Base-by-base conservation (phyloP, 1,140 invertebrate genomes). In the Macrocentrus cingulum region DNA sequence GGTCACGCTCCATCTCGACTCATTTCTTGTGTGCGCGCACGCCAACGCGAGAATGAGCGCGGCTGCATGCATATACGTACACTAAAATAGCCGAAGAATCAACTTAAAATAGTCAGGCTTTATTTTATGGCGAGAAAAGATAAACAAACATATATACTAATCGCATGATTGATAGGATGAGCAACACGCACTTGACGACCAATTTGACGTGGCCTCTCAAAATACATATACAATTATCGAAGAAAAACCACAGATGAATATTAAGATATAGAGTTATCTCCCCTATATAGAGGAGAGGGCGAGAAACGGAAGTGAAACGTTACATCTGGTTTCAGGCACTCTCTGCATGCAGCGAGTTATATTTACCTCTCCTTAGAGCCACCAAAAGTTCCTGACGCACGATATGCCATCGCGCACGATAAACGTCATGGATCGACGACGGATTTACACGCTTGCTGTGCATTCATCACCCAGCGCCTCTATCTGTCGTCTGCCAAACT, bases 271-370 rank as follows among this genome's bases (percentile, higher is more conserved):
- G 4, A 29, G 25, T 29, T 29, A 29, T 29, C 4, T 29, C n/a
- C n/a, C n/a, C n/a, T n/a, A n/a, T n/a, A n/a, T n/a, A n/a, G n/a
- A n/a, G 9, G 25, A 15, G 52, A 22, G 16, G 25, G 49, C 23
- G 39, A 52, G 64, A 65, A 70, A 67, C 69, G 69, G 68, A 71
- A 71, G 68, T 66, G 68, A 71, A 69, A 69, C 66, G 68, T 71
- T 70, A 67, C 69, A 71, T 71, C 69, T 71, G 69, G 69, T 59
- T 67, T 68, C 68, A 67, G 62, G 53, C 60, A 20, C 53, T 23
- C 41, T 29, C 46, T 36, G 25, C 25, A 29, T 29, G 25, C 25
- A 4, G 4, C 25, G 49, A 37, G 49, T 51, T 51, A 51, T 51
- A 51, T 51, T 51, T 51, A 51, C 49, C 49, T 37, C 23, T 29